Conservation (phyloP, 2,888 invertebrate genomes). For the Pachymerium ferrugineum region DNA sequence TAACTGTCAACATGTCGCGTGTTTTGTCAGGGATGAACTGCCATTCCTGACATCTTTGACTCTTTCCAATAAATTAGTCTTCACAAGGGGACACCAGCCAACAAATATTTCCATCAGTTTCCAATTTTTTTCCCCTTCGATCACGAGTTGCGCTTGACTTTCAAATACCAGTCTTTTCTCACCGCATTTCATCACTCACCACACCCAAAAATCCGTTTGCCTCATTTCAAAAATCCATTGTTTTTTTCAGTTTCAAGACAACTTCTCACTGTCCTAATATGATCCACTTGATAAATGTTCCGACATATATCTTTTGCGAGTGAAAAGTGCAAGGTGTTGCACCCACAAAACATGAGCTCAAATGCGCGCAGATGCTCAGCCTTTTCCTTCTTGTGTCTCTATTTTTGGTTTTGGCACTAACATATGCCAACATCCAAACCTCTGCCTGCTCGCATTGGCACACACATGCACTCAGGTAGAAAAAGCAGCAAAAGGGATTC, state of each 20-base stretch:
- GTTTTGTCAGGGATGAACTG: conserved; percentile 13
- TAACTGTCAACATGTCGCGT: conserved; percentile 38
- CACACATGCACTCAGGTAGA: conserved; percentile 11
- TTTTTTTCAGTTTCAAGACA: too few species aligned
- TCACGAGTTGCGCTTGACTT: not conserved
- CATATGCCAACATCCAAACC: conserved; percentile 13
- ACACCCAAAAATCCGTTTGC: not conserved
- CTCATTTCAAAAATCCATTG: too few species aligned
- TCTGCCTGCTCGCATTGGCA: conserved; percentile 21
- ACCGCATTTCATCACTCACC: not conserved
- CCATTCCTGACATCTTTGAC: conserved; percentile 3
- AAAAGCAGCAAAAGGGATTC: conserved; percentile 24
- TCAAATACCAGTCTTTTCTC: not conserved
- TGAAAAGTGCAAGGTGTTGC: conserved; percentile 25
- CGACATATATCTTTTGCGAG: conserved; percentile 3
- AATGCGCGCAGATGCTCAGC: conserved; percentile 12
- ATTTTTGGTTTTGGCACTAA: conserved; percentile 22
- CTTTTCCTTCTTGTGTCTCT: not conserved
- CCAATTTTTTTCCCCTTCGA: not conserved
- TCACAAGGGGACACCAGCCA: not conserved
- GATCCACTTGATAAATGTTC: not conserved
- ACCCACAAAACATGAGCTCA: conserved; percentile 14
- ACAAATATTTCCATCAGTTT: conserved; percentile 15
- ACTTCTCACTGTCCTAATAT: too few species aligned
- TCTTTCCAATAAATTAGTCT: conserved; percentile 9